Evolutionary conservation across 2,113 vertebrate genomes (phyloP).

Genomic region (Albula goreensis): DNA sequence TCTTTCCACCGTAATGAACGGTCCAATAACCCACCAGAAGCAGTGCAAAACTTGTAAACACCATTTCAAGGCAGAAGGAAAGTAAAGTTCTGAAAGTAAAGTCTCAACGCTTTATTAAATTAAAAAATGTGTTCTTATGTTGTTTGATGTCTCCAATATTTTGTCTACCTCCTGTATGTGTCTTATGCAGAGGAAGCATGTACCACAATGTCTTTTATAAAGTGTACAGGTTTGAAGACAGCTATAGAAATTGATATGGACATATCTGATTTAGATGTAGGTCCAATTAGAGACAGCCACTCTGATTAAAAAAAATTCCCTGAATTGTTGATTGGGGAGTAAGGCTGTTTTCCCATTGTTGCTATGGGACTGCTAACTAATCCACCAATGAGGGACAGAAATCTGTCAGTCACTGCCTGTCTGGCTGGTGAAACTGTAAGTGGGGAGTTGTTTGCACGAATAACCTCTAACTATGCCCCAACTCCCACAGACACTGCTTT

Average conservation of each 20-base stretch:
- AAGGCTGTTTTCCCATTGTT: neutral
- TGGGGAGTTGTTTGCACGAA: slow-evolving; percentile 1
- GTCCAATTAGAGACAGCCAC: neutral
- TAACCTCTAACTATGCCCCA: neutral
- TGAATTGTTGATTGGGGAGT: too few species aligned
- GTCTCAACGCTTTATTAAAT: too few species aligned
- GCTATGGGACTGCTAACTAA: neutral
- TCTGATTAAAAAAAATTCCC: neutral
- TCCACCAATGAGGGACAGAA: neutral
- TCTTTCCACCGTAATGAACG: too few species aligned
- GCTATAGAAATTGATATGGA: neutral
- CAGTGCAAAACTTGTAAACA: too few species aligned
- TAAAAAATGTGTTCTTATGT: too few species aligned
- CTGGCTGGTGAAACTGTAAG: neutral
- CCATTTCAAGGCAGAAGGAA: too few species aligned
- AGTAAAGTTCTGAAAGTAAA: too few species aligned
- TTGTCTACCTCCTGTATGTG: too few species aligned
- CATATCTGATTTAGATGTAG: neutral
- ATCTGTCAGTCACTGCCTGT: neutral
- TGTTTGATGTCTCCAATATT: too few species aligned
- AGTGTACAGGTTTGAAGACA: neutral
- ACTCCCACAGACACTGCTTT: neutral
- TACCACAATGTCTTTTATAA: too few species aligned
- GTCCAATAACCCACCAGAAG: too few species aligned
- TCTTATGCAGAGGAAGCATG: too few species aligned